A percentile compares a stretch with the other conserved stretches of the same genome.
These are phyloP conservation scores for Nipponacmea schrenckii DNA, from an alignment of 2,888 invertebrate genomes.

Conservation along the genomic window DNA sequence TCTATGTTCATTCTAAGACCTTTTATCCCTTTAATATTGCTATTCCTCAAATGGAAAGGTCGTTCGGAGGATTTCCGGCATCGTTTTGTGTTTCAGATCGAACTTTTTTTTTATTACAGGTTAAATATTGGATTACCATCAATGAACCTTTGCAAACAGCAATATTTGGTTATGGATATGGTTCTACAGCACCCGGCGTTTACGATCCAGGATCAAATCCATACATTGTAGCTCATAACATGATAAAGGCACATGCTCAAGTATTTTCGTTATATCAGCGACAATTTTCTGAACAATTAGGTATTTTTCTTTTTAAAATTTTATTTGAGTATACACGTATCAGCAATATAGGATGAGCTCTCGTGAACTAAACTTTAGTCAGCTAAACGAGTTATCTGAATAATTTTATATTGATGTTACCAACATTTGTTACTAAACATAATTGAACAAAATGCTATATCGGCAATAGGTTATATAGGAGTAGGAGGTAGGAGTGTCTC, in stretches of 20 bases:
- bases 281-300: not conserved
- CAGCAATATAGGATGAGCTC: too few relatives aligned
- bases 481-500: too few relatives aligned
- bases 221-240: not conserved
- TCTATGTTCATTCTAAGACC: too few relatives aligned
- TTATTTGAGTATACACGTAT: too few relatives aligned
- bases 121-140: not conserved
- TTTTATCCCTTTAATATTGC: too few relatives aligned
- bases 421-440: not conserved
- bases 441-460: too few relatives aligned
- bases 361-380: too few relatives aligned
- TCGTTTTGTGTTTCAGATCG: not conserved
- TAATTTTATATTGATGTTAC: not conserved
- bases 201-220: not conserved
- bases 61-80: not conserved
- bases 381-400: too few relatives aligned
- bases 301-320: not conserved
- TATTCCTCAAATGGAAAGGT: too few relatives aligned
- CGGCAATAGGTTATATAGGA: too few relatives aligned
- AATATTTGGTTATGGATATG: slow-evolving; percentile 36
- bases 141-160: not conserved
- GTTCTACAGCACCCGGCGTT: not conserved
- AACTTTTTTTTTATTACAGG: not conserved
- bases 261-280: not conserved
- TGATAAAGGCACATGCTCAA: not conserved